phyloP scores from a whole-genome alignment of 2,888 invertebrate species.

The Aphidius colemani region DNA sequence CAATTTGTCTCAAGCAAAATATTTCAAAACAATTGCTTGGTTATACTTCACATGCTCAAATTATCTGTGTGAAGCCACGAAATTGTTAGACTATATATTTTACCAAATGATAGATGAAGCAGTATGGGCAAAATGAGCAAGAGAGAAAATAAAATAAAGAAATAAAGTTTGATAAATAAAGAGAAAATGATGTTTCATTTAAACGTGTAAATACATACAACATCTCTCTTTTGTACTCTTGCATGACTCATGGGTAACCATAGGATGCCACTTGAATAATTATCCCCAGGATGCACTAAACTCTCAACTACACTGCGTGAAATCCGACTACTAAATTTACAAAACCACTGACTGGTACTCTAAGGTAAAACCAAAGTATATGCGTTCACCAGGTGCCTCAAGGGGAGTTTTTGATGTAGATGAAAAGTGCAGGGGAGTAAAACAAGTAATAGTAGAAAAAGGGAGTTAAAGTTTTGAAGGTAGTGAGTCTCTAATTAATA shows the following conservation, averaged over 20 bases:
- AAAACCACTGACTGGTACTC: constrained; percentile 46
- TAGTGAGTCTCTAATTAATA: constrained; percentile 51
- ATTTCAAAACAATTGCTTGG: not conserved
- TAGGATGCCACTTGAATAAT: constrained; percentile 58
- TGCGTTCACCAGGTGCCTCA: constrained; percentile 43
- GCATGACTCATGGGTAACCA: constrained; percentile 37
- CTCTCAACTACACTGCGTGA: constrained; percentile 45
- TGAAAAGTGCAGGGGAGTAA: not conserved
- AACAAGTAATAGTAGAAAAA: not conserved
- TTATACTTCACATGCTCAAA: constrained; percentile 42
- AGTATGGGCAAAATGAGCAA: constrained; percentile 35
- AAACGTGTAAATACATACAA: not conserved
- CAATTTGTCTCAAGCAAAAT: not conserved
- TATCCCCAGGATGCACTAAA: constrained; percentile 54
- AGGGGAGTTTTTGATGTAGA: constrained; percentile 14
- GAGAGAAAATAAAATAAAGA: constrained; percentile 27
- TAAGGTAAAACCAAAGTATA: constrained; percentile 41
- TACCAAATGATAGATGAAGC: constrained; percentile 54
- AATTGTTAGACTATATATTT: constrained; percentile 20
- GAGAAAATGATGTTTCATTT: too few relatives aligned
- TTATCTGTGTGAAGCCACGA: constrained; percentile 37
- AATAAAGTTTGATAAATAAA: too few relatives aligned
- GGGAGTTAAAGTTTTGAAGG: constrained; percentile 32
- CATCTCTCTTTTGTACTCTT: constrained; percentile 34
- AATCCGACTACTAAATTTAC: constrained; percentile 55